phyloP scores from a whole-genome alignment of 2,797 vertebrate species.

The Amblyopsis hoosieri region DNA sequence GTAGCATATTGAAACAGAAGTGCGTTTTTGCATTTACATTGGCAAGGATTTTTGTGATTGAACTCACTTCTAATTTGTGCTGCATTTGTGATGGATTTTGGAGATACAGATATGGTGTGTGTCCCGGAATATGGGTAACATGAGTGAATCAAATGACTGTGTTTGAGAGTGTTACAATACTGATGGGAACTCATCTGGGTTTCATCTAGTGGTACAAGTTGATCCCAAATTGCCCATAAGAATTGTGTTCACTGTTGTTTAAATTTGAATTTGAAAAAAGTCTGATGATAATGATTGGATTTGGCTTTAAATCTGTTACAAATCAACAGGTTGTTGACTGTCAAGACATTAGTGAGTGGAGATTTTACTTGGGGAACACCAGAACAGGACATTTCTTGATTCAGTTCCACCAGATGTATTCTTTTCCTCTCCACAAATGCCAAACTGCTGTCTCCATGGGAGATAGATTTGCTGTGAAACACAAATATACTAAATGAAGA shows the following conservation, averaged over 20 bases:
- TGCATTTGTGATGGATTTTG: constrained; percentile 66
- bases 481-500: constrained; percentile 54
- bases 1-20: constrained; percentile 55
- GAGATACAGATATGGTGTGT: constrained; percentile 26
- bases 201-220: constrained; percentile 17
- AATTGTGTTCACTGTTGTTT: not conserved
- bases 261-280: too few relatives aligned
- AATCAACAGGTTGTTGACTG: constrained; percentile 5
- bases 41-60: constrained; percentile 38
- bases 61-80: constrained; percentile 28
- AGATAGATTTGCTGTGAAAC: constrained; percentile 71
- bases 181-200: constrained; percentile 19
- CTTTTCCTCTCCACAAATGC: constrained; percentile 26
- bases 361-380: constrained; percentile 9
- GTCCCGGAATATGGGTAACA: constrained; percentile 18
- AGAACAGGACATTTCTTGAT: constrained; percentile 14
- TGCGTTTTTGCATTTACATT: constrained; percentile 64
- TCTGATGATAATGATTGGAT: too few relatives aligned
- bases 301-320: too few relatives aligned
- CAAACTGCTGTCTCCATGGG: constrained; percentile 27
- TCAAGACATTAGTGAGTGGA: constrained; percentile 20
- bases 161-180: constrained; percentile 21
- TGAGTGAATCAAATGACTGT: constrained; percentile 31
- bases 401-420: constrained; percentile 23
- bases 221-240: constrained; percentile 9